These are phyloP conservation scores for Halesus radiatus DNA, from an alignment of 1,140 invertebrate genomes.

Conservation along the genomic window DNA sequence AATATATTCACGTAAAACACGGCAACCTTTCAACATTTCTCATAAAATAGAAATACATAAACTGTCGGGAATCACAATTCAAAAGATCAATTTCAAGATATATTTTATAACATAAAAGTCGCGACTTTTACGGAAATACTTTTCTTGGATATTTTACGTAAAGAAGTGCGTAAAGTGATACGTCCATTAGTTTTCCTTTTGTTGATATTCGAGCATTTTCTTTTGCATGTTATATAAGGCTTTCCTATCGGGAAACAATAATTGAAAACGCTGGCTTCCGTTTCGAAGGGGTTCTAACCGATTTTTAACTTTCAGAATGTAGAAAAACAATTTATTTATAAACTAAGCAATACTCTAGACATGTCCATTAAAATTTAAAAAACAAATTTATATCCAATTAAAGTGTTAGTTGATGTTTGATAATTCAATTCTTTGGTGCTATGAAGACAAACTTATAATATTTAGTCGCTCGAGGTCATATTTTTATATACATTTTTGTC, in stretches of 20 bases:
- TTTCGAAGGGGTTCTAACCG: neutral
- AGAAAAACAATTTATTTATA: conserved; percentile 25
- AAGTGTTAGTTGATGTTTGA: conserved; percentile 20
- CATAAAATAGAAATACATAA: neutral
- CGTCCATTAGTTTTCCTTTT: conserved; percentile 1
- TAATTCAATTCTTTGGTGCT: conserved; percentile 37
- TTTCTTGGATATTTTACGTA: neutral
- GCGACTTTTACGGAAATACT: neutral
- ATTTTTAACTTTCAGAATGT: conserved; percentile 25
- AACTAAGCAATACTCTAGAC: conserved; percentile 33
- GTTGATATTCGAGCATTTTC: conserved; percentile 8
- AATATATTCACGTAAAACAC: neutral
- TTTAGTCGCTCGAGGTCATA: neutral
- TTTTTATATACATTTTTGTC: conserved; percentile 32
- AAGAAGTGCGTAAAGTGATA: neutral
- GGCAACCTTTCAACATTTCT: neutral
- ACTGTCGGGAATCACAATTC: neutral
- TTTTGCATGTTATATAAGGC: neutral
- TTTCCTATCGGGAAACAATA: neutral
- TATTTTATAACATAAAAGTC: neutral
- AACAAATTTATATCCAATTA: conserved; percentile 12
- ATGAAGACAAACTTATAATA: conserved; percentile 21
- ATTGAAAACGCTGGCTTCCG: neutral
- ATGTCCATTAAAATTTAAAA: conserved; percentile 33
- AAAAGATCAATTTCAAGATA: neutral